Conservation (phyloP, 2,888 invertebrate genomes). For the Seira ritae region DNA sequence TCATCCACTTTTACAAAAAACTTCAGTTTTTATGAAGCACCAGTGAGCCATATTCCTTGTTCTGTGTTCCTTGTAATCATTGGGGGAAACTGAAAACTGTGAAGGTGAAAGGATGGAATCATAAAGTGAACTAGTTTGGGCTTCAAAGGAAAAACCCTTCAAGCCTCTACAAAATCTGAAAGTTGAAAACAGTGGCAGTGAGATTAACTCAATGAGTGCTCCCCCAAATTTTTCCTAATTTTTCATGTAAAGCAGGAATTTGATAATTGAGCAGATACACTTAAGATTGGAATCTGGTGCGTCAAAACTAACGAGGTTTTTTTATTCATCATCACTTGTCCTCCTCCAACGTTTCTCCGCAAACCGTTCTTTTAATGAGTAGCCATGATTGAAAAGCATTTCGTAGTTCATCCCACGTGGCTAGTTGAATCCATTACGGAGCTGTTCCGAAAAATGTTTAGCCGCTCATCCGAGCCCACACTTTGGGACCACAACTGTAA, state of each 20-base stretch:
- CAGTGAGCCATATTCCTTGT: constrained; percentile 16
- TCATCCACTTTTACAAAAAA: background rate
- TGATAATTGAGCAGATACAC: background rate
- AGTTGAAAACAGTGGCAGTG: background rate
- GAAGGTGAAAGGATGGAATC: constrained; percentile 5
- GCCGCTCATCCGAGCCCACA: constrained; percentile 50
- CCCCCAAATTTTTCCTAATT: background rate
- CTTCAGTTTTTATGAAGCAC: constrained; percentile 12
- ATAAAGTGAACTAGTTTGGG: constrained; percentile 4
- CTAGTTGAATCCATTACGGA: constrained; percentile 66
- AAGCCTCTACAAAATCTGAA: background rate
- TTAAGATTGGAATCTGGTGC: too few species aligned
- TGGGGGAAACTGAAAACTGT: background rate
- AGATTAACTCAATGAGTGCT: background rate
- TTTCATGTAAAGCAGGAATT: background rate
- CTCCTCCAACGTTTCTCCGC: background rate
- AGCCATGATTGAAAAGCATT: constrained; percentile 66
- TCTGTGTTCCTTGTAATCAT: constrained; percentile 3
- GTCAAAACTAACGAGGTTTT: background rate
- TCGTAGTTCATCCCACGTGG: constrained; percentile 69
- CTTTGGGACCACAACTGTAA: constrained; percentile 58
- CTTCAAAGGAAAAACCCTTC: background rate
- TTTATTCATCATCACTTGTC: background rate
- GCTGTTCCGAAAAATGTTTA: constrained; percentile 68
- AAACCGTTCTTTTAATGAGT: background rate